phyloP scores from a whole-genome alignment of 2,797 vertebrate genomes.

The Phrynocephalus guinanensis region DNA sequence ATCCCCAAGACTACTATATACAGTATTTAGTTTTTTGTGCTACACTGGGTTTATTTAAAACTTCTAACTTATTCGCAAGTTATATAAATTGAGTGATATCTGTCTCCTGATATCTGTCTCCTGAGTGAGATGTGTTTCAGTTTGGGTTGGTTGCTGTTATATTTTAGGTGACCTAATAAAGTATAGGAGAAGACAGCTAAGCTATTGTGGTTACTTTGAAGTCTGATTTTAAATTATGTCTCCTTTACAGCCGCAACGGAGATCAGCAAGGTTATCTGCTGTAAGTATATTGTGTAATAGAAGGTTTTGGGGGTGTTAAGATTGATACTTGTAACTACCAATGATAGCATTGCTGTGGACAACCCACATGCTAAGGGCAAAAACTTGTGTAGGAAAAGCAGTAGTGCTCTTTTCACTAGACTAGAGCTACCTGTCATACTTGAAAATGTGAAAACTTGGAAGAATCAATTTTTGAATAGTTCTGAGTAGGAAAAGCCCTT shows the following conservation, averaged over 20 bases:
- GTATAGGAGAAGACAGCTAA: too few relatives aligned
- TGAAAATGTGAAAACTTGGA: too few relatives aligned
- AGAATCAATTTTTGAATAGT: too few relatives aligned
- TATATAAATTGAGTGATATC: background rate
- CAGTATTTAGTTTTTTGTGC: background rate
- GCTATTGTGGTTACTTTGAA: background rate
- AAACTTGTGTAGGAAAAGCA: too few relatives aligned
- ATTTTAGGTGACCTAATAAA: background rate
- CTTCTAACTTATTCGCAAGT: too few relatives aligned
- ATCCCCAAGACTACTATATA: background rate
- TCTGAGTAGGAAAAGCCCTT: too few relatives aligned
- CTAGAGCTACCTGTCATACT: too few relatives aligned
- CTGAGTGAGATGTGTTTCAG: background rate
- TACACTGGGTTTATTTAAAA: background rate
- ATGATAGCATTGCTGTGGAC: too few relatives aligned
- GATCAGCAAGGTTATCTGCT: slow-evolving; percentile 86
- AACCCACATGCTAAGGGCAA: too few relatives aligned
- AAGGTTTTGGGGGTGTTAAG: background rate
- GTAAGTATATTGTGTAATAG: slow-evolving; percentile 76
- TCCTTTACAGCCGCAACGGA: slow-evolving; percentile 81
- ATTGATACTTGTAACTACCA: accelerated
- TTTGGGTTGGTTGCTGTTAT: background rate
- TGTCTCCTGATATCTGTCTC: too few relatives aligned
- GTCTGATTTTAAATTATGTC: background rate
- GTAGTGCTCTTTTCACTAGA: too few relatives aligned